These are phyloP conservation scores for Gonatopus flavifemur DNA, from an alignment of 1,140 invertebrate species.

Conservation along the genomic window DNA sequence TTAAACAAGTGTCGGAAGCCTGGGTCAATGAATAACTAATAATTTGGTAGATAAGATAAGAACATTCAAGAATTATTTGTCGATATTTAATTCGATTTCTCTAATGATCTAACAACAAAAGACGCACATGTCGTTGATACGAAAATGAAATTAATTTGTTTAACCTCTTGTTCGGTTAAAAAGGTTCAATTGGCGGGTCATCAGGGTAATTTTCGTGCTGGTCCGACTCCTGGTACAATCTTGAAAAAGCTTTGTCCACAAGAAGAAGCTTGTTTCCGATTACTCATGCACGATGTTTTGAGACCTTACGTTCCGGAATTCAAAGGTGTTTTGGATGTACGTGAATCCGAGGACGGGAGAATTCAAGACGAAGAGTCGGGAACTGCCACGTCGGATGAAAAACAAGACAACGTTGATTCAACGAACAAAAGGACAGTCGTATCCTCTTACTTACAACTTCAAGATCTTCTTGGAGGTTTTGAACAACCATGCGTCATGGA, in stretches of 20 bases:
- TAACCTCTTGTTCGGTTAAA: too few relatives aligned
- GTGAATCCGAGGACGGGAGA: constrained; percentile 38
- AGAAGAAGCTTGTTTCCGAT: constrained; percentile 84
- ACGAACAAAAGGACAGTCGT: constrained; percentile 27
- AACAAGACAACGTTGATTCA: constrained; percentile 14
- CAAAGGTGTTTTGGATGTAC: constrained; percentile 65
- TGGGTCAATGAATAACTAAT: too few relatives aligned
- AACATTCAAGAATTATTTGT: too few relatives aligned
- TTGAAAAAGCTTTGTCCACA: constrained; percentile 89
- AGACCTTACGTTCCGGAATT: constrained; percentile 89
- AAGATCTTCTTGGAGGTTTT: constrained; percentile 91
- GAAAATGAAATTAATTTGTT: too few relatives aligned
- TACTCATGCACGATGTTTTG: constrained; percentile 85
- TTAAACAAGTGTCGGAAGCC: too few relatives aligned
- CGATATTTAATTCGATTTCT: too few relatives aligned
- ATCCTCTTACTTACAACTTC: constrained; percentile 77
- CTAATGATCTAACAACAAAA: too few relatives aligned
- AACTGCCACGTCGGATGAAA: constrained; percentile 17
- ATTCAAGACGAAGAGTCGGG: constrained; percentile 14
- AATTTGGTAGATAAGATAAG: too few relatives aligned
- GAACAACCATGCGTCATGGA: constrained; percentile 94
- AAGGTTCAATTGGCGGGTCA: constrained; percentile 87
- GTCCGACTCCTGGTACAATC: constrained; percentile 88
- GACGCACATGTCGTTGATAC: too few relatives aligned
- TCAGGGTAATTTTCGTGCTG: constrained; percentile 92